Base-by-base conservation (phyloP, 2,888 invertebrate species). In the Acronicta alni region DNA sequence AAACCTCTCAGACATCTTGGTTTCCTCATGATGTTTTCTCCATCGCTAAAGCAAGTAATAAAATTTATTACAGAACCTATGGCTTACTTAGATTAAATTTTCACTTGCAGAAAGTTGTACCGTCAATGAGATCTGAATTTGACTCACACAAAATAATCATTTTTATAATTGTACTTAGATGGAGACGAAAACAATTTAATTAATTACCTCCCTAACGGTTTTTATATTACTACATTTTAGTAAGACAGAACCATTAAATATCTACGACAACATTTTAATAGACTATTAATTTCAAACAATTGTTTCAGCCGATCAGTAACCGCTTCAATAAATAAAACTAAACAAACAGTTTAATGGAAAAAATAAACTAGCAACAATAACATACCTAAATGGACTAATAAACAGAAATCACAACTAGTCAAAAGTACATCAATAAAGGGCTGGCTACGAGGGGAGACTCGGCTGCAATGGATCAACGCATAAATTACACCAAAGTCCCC, bases 371-470 rank as follows among this genome's bases (percentile, higher is more conserved):
- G 66, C 75, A 80, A 81, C 78, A 83, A 85, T 86, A 85, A 87
- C 67, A 55, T 82, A 83, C 81, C 83, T 89, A 89, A 91, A 91
- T 88, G 85, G 88, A 74, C 79, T 87, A 89, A 91, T 92, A 92
- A 92, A 91, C 88, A 80, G 87, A 84, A 90, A 92, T 92, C 91
- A 90, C 82, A 85, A 89, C 90, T 88, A 90, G 91, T 91, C 89
- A 92, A 93, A 92, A 89, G 91, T 80, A 86, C 93, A 92, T 92
- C 92, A 89, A 90, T 88, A 89, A 88, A 86, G 88, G 87, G 85
- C 69, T 60, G 45, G 64, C 44, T 48, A 65, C 74, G 80, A 79
- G 81, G 83, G 84, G 87, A 82, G 80, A 67, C 35, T 53, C 71
- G 84, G 79, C 86, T 78, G 81, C 68, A 79, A 85, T 76, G 77